Base-by-base conservation (phyloP, 2,797 vertebrate species). In the Tapera naevia region DNA sequence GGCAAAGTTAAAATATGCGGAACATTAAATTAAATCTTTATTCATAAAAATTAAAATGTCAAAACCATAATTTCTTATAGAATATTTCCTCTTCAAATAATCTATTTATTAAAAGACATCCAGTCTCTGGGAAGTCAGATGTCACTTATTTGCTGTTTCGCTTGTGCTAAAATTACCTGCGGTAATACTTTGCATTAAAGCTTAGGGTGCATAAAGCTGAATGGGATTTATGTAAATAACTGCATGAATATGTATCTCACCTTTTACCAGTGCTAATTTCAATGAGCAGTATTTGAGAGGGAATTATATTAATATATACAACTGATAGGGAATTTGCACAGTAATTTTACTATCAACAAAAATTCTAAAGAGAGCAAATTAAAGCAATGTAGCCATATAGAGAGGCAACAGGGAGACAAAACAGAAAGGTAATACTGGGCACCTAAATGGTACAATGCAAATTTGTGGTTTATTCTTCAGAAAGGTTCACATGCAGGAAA, bases 241-340 rank as follows among this genome's bases (percentile, higher is more conserved):
- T 43, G 35, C 67, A 95, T 97, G 95, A 96, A 96, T 97, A 96
- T 95, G 93, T 86, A 96, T 95, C 88, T 94, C 83, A 94, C 67
- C 82, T 93, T 91, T 85, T 74, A 87, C 88, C 80, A 84, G 71
- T 39, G 67, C 83, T 94, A 94, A 95, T 95, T 96, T 94, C 83
- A 94, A 91, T 87, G 80, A 94, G 80, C 71, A 67, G 45, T 89
- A 69, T 94, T 95, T 94, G 62, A 94, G 74, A 90, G 71, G n/a
- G 64, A 94, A 93, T 95, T 91, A 93, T 80, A 94, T 93, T 94
- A 92, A 96, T 88, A 86, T 74, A 96, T 91, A 96, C 89, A 94
- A 91, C 86, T 86, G 74, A 88, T 82, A 87, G 80, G 61, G 80
- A 94, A 94, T 91, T 94, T 94, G 89, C 91, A 96, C 91, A 87